Percentiles rank a stretch among this genome's conserved stretches.
phyloP scores from a whole-genome alignment of 2,797 vertebrate species.

The Alauda arvensis region DNA sequence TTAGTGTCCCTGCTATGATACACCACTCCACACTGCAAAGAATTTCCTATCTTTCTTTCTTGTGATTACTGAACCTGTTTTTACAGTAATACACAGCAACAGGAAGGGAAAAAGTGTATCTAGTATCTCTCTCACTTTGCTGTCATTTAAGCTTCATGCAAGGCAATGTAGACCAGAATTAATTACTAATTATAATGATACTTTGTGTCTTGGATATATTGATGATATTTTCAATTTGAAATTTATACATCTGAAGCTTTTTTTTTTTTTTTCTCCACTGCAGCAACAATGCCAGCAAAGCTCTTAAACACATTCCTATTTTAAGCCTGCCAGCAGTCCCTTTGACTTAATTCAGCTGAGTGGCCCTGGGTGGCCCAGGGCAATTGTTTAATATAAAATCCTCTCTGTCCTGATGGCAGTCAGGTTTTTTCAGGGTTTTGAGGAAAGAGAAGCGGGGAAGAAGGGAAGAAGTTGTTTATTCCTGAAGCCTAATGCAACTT shows the following conservation, averaged over 20 bases:
- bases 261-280: not conserved
- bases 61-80: not conserved
- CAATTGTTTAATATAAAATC: not conserved
- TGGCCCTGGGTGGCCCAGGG: not conserved
- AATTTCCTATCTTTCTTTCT: not conserved
- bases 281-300: not conserved
- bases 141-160: not conserved
- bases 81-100: not conserved
- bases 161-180: not conserved
- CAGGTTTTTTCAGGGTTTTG: not conserved
- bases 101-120: not conserved
- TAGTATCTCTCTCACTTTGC: not conserved
- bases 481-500: not conserved
- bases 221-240: not conserved
- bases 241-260: not conserved
- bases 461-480: not conserved
- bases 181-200: not conserved
- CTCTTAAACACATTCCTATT: not conserved
- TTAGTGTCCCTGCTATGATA: not conserved
- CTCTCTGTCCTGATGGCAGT: not conserved
- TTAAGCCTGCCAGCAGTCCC: not conserved
- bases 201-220: not conserved
- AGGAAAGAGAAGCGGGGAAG: not conserved
- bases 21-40: not conserved
- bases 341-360: constrained; percentile 19